Percentiles rank a stretch among this genome's conserved stretches.
Conservation (phyloP, 2,888 invertebrate species). For the Zygogramma bicolorata region DNA sequence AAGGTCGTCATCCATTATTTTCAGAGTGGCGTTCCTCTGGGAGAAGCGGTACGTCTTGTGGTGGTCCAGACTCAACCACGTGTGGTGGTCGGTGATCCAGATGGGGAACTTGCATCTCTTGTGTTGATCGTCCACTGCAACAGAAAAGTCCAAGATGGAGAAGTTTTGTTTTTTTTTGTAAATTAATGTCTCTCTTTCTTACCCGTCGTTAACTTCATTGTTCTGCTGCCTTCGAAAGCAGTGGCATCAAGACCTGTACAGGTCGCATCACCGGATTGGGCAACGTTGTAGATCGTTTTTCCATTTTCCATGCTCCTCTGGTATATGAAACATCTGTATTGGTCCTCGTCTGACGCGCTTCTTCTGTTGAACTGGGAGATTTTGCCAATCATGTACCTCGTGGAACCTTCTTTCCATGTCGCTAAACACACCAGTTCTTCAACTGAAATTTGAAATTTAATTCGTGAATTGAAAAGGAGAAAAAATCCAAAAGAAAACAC, state of each 20-base stretch:
- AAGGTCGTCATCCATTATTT: constrained; percentile 63
- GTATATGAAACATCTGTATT: constrained; percentile 87
- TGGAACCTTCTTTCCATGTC: constrained; percentile 87
- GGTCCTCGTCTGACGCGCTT: constrained; percentile 78
- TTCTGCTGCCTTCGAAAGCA: constrained; percentile 82
- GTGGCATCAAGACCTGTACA: constrained; percentile 80
- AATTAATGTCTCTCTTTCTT: constrained; percentile 49
- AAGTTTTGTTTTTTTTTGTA: not conserved
- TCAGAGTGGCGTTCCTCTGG: constrained; percentile 78
- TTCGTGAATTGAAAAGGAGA: not conserved
- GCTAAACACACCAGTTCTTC: constrained; percentile 87
- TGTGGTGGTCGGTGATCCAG: constrained; percentile 84
- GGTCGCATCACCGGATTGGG: constrained; percentile 84
- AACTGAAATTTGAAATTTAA: too few species aligned
- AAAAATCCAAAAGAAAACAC: constrained; percentile 1
- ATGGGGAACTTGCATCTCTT: constrained; percentile 82
- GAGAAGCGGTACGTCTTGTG: constrained; percentile 80
- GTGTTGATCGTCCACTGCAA: constrained; percentile 79
- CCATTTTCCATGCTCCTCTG: constrained; percentile 69
- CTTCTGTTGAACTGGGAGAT: constrained; percentile 76
- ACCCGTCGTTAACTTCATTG: constrained; percentile 84
- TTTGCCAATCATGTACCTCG: constrained; percentile 80
- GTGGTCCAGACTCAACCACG: constrained; percentile 84
- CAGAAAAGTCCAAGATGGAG: not conserved
- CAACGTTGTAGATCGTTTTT: constrained; percentile 74